Conservation (phyloP, 37 sponge, comb jelly and placozoan species). For the Bolinopsis microptera region DNA sequence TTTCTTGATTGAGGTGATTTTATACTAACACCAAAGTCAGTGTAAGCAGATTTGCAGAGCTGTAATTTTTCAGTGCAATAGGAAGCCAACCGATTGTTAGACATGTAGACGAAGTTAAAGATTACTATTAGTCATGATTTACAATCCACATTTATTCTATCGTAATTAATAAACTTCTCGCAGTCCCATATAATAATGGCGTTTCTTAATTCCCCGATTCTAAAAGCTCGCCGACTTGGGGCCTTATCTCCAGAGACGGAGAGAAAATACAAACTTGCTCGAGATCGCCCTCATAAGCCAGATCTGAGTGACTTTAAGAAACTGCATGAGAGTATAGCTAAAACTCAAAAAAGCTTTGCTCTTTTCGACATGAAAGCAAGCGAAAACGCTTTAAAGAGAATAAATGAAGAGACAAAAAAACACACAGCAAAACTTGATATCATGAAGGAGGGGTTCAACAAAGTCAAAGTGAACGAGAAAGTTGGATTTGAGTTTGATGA, state of each 20-base stretch:
- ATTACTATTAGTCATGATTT: no score
- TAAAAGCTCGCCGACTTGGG: not conserved
- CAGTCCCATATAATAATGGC: no score
- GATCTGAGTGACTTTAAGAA: not conserved
- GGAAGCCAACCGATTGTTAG: no score
- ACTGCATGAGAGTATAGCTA: not conserved
- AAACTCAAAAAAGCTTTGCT: not conserved
- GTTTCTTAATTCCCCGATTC: not conserved
- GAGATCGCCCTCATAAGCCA: not conserved
- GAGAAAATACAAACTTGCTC: slow-evolving; percentile 9
- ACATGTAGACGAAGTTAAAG: no score
- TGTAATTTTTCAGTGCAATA: no score
- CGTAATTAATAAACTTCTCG: no score
- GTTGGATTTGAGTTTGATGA: not conserved
- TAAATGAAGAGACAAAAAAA: not conserved
- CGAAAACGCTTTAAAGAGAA: not conserved
- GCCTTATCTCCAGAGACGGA: not conserved
- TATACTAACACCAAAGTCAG: no score
- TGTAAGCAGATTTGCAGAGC: no score
- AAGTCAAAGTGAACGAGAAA: not conserved
- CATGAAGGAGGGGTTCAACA: not conserved
- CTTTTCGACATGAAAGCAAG: not conserved
- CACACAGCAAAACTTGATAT: not conserved
- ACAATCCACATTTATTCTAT: no score
- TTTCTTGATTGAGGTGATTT: no score